Conservation (phyloP, 2,888 invertebrate species). For the Myopa tessellatipennis region DNA sequence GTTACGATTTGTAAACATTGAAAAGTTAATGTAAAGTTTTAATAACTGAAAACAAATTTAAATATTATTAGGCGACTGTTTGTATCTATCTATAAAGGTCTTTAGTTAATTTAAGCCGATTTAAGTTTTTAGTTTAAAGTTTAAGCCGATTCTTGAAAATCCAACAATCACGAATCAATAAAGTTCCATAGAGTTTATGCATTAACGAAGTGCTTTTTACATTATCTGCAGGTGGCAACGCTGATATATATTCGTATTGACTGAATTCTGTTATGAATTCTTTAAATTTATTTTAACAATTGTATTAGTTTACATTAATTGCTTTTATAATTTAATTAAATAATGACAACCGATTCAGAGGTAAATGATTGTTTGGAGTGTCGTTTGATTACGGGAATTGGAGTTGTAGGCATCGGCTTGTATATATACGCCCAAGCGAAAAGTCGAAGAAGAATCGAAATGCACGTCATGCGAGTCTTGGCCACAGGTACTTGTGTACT, state of each 20-base stretch:
- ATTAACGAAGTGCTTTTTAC: too few species aligned
- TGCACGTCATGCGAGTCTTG: constrained; percentile 54
- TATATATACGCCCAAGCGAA: constrained; percentile 73
- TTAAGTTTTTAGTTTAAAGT: too few species aligned
- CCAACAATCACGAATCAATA: too few species aligned
- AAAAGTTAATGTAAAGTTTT: too few species aligned
- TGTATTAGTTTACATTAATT: neutral
- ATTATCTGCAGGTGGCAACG: neutral
- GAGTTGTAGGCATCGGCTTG: constrained; percentile 74
- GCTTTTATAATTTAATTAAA: neutral
- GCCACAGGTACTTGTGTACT: constrained; percentile 53
- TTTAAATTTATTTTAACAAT: neutral
- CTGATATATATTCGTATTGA: neutral
- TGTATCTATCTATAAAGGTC: too few species aligned
- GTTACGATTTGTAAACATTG: too few species aligned
- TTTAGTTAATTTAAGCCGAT: too few species aligned
- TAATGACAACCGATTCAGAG: neutral
- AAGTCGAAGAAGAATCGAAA: constrained; percentile 64
- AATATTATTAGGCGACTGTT: too few species aligned
- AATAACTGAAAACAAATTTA: too few species aligned
- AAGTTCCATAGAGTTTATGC: too few species aligned
- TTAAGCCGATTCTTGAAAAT: too few species aligned
- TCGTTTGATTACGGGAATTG: constrained; percentile 72
- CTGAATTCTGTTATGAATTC: neutral
- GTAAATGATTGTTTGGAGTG: constrained; percentile 72